phyloP scores from a whole-genome alignment of 2,113 vertebrate species.

The Noturus placidus region DNA sequence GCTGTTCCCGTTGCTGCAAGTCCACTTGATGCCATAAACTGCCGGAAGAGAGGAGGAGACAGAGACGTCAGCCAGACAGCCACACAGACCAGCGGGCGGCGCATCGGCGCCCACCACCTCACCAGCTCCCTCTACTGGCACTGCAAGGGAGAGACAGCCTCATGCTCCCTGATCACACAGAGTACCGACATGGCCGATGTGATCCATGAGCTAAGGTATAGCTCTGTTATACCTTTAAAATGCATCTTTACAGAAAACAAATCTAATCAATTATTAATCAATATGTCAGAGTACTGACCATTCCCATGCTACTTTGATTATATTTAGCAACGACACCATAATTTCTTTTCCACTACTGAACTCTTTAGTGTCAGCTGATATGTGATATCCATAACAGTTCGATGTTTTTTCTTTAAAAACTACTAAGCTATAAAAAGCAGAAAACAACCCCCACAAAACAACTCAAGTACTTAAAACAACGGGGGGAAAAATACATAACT shows the following conservation, averaged over 20 bases:
- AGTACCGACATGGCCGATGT: not conserved
- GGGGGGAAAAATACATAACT: not conserved
- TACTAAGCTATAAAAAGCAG: not conserved
- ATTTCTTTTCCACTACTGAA: not conserved
- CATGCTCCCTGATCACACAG: not conserved
- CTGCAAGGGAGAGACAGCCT: constrained; percentile 53
- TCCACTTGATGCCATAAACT: constrained; percentile 99
- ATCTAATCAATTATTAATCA: not conserved
- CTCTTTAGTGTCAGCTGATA: not conserved
- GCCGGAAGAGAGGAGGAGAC: constrained; percentile 77
- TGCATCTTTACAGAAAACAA: not conserved
- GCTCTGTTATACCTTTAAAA: not conserved
- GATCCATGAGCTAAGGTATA: not conserved
- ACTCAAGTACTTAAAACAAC: not conserved
- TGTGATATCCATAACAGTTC: not conserved
- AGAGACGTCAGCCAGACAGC: constrained; percentile 77
- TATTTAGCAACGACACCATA: not conserved
- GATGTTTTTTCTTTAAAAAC: not conserved
- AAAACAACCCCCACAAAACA: not conserved
- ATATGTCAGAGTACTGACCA: not conserved
- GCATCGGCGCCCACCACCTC: constrained; percentile 52
- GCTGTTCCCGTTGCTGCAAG: constrained; percentile 99
- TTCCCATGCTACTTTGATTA: not conserved
- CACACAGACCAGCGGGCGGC: constrained; percentile 61
- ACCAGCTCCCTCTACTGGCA: constrained; percentile 48